Evolutionary conservation across 2,113 vertebrate species (phyloP).

Genomic region (Pelecanus crispus): DNA sequence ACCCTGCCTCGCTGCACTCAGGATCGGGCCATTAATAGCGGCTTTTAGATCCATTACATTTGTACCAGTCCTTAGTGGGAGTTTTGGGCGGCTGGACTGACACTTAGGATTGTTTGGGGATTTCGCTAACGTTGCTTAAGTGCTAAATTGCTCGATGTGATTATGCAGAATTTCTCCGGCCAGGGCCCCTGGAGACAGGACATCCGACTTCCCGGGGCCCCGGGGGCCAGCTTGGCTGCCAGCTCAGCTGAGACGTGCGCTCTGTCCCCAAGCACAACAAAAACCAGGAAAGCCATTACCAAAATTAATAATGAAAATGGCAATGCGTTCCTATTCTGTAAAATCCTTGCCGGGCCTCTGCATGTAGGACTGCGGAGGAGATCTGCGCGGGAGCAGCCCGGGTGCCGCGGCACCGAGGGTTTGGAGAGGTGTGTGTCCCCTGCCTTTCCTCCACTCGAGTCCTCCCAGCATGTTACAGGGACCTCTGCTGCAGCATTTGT

Average conservation of each 20-base stretch:
- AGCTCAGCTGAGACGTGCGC: neutral
- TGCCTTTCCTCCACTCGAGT: neutral
- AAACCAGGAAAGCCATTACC: neutral
- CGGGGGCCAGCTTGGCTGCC: neutral
- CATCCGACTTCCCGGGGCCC: neutral
- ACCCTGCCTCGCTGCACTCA: neutral
- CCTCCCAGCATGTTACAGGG: neutral
- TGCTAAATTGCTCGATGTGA: slow-evolving; percentile 71
- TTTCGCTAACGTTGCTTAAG: slow-evolving; percentile 68
- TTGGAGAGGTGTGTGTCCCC: neutral
- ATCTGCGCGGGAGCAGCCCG: accelerated
- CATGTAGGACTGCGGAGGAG: accelerated
- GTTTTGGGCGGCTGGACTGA: slow-evolving; percentile 64
- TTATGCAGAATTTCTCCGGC: slow-evolving; percentile 65
- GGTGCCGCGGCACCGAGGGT: accelerated
- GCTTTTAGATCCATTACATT: slow-evolving; percentile 46
- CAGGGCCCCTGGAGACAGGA: slow-evolving; percentile 31
- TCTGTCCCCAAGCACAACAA: neutral
- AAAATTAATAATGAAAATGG: neutral
- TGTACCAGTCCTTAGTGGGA: slow-evolving; percentile 61
- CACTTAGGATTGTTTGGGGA: slow-evolving; percentile 69
- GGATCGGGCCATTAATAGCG: neutral
- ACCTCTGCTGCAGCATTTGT: neutral
- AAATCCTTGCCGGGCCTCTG: neutral
- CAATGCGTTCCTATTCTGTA: neutral